Base-by-base conservation (phyloP, 1,140 invertebrate species). In the Cydia fagiglandana region DNA sequence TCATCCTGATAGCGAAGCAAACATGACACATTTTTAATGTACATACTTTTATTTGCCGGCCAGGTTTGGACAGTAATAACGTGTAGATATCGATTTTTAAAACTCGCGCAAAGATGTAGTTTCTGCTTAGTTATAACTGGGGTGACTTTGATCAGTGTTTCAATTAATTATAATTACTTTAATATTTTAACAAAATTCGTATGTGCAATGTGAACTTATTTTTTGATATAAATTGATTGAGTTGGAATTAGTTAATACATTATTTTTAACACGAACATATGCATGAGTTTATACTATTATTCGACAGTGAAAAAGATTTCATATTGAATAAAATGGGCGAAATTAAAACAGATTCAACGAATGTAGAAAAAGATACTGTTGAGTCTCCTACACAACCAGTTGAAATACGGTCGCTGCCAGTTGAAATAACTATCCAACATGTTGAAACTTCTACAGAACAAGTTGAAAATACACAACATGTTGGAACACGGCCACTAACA, bases 1-100 rank as follows among this genome's bases (percentile, higher is more conserved):
- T n/a, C n/a, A 20, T 41, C n/a, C 34, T 41, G 66, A 70, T 70
- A 70, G 15, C 10, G 15, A 70, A 41, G 34, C 20, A 70, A 41
- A 70, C 66, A 70, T 70, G 66, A 38, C 66, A 41, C 7, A 70
- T 41, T 24, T 68, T 41, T 38, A 41, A 41, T 70, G 38, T 24
- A 70, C 66, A 6, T n/a, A 70, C 66, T 15, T n/a, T 10, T 30
- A 38, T 17, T 38, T 45, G 34, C n/a, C 38, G n/a, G 15, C 34
- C 66, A 17, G 45, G 6, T 24, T 24, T 24, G 56, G 17, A 1
- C 56, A 61, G 56, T 61, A 7, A 6, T n/a, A 6, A 53, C 50
- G 50, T 53, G 50, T 53, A 53, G 50, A n/a, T 17, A 53, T 53
- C n/a, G 45, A 47, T 47, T 47, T 47, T 13, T 13, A 47, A 45